Base-by-base conservation (phyloP, 2,797 vertebrate species). In the Microtus agrestis region DNA sequence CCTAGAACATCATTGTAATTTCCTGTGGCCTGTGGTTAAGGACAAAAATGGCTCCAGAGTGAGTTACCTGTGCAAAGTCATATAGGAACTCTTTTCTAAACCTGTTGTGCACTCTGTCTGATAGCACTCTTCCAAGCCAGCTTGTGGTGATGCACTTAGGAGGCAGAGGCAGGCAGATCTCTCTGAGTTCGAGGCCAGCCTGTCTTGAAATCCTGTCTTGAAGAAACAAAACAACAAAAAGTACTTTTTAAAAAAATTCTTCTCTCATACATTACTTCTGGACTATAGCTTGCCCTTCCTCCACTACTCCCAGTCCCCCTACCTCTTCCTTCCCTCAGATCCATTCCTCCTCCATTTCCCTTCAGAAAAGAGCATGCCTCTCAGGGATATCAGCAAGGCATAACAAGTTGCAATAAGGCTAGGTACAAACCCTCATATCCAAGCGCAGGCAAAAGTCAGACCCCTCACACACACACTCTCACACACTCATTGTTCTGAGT, bases 1-100 rank as follows among this genome's bases (percentile, higher is more conserved):
- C 56, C 82, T 85, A 93, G 51, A 95, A 67, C 80, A 88, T 76
- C n/a, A 56, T 23, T 12, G 2, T 77, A n/a, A 91, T 94, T 96
- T 94, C 54, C 74, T 91, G 61, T 27, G 65, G 65, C 80, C 46
- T 27, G 71, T n/a, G 77, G 1, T 37, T 94, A 65, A 91, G 82
- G 63, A 86, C 34, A 51, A 2, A 91, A 15, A 54, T 56, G 56
- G 21, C 51, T 93, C 61, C 43, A 87, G 80, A 89, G 51, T 63
- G 56, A 86, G 15, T 87, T 93, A 86, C n/a, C 85, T 89, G 31
- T 21, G 78, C 37, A 34, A 12, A 51, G 19, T 84, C 61, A 61
- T 7, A 31, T 3, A 29, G 15, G 74, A 81, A 71, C 51, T 93
- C 1, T 81, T 90, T 86, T 91, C 54, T 12, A 84, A 73, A 11